Evolutionary conservation across 2,888 invertebrate species (phyloP).

Genomic region (Mesorhabditis sp.): DNA sequence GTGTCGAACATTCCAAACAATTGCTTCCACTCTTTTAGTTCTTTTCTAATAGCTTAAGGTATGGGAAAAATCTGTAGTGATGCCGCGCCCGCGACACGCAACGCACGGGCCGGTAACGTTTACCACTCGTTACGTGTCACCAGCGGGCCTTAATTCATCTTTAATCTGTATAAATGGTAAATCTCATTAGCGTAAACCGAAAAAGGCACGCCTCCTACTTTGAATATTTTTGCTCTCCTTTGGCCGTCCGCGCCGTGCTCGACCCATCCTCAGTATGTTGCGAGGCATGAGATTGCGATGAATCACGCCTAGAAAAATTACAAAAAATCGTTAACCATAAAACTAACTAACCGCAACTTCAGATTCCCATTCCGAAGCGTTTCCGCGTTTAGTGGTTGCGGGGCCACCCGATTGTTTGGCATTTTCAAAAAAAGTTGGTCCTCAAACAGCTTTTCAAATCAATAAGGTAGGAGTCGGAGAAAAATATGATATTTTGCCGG

Average conservation of each 20-base stretch:
- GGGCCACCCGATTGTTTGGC: neutral
- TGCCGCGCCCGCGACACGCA: no score
- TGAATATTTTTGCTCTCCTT: slow-evolving; percentile 5
- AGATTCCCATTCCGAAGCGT: neutral
- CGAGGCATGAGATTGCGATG: neutral
- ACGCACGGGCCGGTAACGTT: no score
- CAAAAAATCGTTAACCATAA: neutral
- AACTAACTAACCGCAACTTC: neutral
- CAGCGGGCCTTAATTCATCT: no score
- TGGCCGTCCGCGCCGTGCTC: neutral
- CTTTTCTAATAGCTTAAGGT: slow-evolving; percentile 25
- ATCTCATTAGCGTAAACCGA: neutral
- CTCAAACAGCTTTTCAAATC: no score
- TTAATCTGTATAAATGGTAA: neutral
- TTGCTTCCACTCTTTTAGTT: slow-evolving; percentile 53
- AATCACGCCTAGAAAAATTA: neutral
- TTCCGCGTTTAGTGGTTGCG: neutral
- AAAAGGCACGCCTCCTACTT: neutral
- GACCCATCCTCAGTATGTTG: slow-evolving; percentile 1
- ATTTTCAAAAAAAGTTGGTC: neutral
- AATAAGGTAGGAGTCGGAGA: no score
- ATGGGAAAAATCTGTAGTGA: no score
- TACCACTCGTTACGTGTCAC: no score
- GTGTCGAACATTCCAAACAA: slow-evolving; percentile 58
- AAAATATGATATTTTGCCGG: no score